Percentiles rank a stretch among this genome's conserved stretches.
phyloP scores from a whole-genome alignment of 1,140 invertebrate species.

The Eufriesea mexicana region DNA sequence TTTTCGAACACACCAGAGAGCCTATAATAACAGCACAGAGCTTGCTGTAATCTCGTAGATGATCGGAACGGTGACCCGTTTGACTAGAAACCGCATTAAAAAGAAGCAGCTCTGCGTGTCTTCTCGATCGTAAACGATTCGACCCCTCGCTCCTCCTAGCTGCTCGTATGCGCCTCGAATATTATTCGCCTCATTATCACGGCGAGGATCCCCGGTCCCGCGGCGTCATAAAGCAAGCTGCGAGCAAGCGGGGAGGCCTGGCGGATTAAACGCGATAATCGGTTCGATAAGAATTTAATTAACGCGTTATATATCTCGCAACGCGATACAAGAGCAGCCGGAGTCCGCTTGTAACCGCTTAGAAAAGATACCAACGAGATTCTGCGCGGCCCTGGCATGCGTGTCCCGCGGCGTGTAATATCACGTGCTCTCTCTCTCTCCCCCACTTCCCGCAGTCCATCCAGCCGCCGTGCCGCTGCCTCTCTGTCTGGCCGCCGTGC shows the following conservation, averaged over 20 bases:
- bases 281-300: conserved; percentile 69
- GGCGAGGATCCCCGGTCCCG: conserved; percentile 14
- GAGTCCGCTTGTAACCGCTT: conserved; percentile 33
- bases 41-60: no score
- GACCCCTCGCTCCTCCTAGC: not conserved
- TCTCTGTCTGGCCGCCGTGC: not conserved
- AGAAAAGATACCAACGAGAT: conserved; percentile 58
- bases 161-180: not conserved
- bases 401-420: conserved; percentile 49
- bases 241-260: conserved; percentile 7
- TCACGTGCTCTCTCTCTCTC: conserved; percentile 45
- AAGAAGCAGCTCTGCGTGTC: not conserved
- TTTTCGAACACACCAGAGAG: no score
- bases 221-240: conserved; percentile 51
- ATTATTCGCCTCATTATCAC: conserved; percentile 14
- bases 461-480: not conserved
- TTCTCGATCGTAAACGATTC: not conserved
- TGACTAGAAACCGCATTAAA: not conserved
- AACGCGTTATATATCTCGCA: conserved; percentile 61
- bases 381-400: conserved; percentile 32
- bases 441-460: not conserved
- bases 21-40: no score
- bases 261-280: conserved; percentile 64
- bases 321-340: conserved; percentile 24
- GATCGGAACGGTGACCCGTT: no score